These are phyloP conservation scores for Aquatica leii DNA, from an alignment of 2,888 invertebrate species.

Conservation along the genomic window DNA sequence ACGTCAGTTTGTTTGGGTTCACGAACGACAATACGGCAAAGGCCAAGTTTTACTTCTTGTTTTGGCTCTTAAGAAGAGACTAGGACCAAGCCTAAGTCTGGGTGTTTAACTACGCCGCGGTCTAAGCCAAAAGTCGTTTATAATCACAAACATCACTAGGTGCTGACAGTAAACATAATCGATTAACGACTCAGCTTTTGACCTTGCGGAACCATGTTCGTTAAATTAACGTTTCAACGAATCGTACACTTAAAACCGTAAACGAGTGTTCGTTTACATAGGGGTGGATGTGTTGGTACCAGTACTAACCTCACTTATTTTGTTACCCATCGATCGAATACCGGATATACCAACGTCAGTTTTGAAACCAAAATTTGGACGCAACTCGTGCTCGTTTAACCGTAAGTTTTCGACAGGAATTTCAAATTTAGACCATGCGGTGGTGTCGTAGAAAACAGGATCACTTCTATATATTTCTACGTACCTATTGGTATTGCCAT, in stretches of 20 bases:
- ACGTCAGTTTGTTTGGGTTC: too few relatives aligned
- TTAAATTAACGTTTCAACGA: too few relatives aligned
- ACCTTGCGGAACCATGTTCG: constrained; percentile 71
- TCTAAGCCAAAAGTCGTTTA: too few relatives aligned
- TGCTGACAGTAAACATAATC: constrained; percentile 74
- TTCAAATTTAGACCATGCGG: too few relatives aligned
- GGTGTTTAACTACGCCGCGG: too few relatives aligned
- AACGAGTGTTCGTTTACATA: constrained; percentile 34
- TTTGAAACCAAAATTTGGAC: constrained; percentile 45
- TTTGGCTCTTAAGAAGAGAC: too few relatives aligned
- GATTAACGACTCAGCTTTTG: constrained; percentile 59
- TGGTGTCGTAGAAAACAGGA: constrained; percentile 38
- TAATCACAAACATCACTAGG: constrained; percentile 77
- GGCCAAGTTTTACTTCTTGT: too few relatives aligned
- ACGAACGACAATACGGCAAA: too few relatives aligned
- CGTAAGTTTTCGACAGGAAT: constrained; percentile 51
- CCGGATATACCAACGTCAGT: constrained; percentile 50
- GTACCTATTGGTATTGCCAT: constrained; percentile 39
- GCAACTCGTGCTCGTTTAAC: constrained; percentile 47
- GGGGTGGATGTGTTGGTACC: constrained; percentile 41
- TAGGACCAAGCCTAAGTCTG: too few relatives aligned
- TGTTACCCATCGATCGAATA: constrained; percentile 43
- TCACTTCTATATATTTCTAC: constrained; percentile 39
- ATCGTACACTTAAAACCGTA: constrained; percentile 19
- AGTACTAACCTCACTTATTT: constrained; percentile 41